Conservation (phyloP, 2,113 vertebrate species). For the Sigmodon hispidus region DNA sequence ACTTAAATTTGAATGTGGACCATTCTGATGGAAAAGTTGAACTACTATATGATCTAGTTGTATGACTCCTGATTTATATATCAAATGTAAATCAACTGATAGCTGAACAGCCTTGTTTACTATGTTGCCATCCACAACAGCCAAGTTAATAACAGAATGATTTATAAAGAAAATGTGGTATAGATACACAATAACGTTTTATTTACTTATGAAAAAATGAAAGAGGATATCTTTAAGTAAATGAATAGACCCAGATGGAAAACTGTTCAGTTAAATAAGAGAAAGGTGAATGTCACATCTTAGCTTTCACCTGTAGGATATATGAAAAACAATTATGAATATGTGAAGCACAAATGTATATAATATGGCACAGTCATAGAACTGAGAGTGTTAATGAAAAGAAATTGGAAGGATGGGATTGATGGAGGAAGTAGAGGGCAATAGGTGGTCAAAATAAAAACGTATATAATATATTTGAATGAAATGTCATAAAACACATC, state of each 20-base stretch:
- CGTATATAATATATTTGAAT: background rate
- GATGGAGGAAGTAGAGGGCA: background rate
- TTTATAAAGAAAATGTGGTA: background rate
- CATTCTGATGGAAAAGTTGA: background rate
- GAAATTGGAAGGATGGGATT: too few relatives aligned
- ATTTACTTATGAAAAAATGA: background rate
- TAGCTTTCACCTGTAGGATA: rapidly evolving
- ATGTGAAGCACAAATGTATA: background rate
- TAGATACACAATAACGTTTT: background rate
- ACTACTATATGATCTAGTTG: background rate
- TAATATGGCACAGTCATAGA: too few relatives aligned
- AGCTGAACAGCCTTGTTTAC: background rate
- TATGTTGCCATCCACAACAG: background rate
- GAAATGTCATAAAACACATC: background rate
- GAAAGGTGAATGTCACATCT: background rate
- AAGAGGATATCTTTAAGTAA: background rate
- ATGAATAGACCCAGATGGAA: too few relatives aligned
- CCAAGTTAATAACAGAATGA: too few relatives aligned
- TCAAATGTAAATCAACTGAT: background rate
- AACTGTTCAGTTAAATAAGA: background rate
- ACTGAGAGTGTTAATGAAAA: background rate
- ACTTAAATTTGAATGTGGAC: background rate
- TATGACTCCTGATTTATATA: rapidly evolving
- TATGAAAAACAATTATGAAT: background rate
- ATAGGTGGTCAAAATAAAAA: background rate